A percentile compares a stretch with the other conserved stretches of the same genome.
Conservation (phyloP, 2,888 invertebrate species). For the Chalcosyrphus nemorum region DNA sequence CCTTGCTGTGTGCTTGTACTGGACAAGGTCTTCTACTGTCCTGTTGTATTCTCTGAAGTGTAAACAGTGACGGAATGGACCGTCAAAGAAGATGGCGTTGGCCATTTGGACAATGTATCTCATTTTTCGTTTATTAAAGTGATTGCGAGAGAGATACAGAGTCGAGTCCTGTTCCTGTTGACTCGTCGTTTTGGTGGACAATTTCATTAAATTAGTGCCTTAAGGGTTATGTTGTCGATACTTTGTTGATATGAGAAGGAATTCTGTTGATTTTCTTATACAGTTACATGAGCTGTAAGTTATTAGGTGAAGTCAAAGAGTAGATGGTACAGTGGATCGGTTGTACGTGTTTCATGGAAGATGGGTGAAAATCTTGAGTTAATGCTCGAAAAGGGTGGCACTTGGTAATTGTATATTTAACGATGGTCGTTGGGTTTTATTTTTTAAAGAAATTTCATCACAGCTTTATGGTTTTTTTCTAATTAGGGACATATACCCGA, state of each 20-base stretch:
- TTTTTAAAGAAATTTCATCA: too few species aligned
- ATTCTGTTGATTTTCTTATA: background rate
- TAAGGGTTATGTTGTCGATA: constrained; percentile 9
- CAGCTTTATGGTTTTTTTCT: too few species aligned
- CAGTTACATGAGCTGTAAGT: background rate
- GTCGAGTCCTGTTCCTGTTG: constrained; percentile 29
- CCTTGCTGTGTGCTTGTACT: background rate
- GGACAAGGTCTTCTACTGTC: constrained; percentile 25
- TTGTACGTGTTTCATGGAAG: too few species aligned
- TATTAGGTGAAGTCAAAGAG: background rate
- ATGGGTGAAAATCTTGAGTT: too few species aligned
- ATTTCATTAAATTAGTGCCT: constrained; percentile 22
- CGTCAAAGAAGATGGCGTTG: constrained; percentile 32
- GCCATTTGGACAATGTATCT: constrained; percentile 52
- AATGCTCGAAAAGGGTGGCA: too few species aligned
- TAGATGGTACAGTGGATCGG: too few species aligned
- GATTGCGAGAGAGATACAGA: constrained; percentile 44
- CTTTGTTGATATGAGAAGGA: background rate
- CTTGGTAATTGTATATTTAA: too few species aligned
- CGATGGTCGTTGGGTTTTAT: too few species aligned
- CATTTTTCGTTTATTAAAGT: constrained; percentile 55
- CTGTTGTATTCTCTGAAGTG: constrained; percentile 43
- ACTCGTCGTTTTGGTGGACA: background rate
- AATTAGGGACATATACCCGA: too few species aligned
- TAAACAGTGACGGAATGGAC: constrained; percentile 50